Percentiles rank a stretch among this genome's conserved stretches.
These are phyloP conservation scores for Thinocorus orbignyianus DNA, from an alignment of 2,113 vertebrate genomes.

Conservation along the genomic window DNA sequence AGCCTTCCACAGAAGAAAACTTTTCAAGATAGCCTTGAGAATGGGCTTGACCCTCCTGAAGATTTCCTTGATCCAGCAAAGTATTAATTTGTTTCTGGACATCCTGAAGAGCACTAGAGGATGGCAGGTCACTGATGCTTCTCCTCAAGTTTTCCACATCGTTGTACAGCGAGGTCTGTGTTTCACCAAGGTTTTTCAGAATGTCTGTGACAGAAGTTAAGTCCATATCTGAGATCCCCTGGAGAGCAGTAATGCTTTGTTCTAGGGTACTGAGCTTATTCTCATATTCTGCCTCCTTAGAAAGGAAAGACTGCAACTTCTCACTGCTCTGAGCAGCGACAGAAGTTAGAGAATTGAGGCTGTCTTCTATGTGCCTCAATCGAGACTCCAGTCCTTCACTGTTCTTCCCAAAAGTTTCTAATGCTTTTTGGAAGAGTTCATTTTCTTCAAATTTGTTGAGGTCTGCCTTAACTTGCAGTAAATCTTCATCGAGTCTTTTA, in stretches of 20 bases:
- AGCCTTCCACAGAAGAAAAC: conserved; percentile 65
- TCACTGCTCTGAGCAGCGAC: conserved; percentile 59
- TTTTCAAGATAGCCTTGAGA: conserved; percentile 68
- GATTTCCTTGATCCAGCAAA: conserved; percentile 63
- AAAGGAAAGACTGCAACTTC: conserved; percentile 74
- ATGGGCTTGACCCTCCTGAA: conserved; percentile 41
- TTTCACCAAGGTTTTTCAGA: conserved; percentile 67
- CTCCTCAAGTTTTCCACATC: conserved; percentile 73
- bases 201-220: conserved; percentile 16
- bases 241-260: conserved; percentile 31
- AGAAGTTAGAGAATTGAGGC: conserved; percentile 42
- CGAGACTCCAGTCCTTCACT: conserved; percentile 76
- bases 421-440: conserved; percentile 21
- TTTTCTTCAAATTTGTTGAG: conserved; percentile 63
- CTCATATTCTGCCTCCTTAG: conserved; percentile 72
- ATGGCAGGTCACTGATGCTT: conserved; percentile 75
- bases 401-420: conserved; percentile 65
- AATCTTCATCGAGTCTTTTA: conserved; percentile 67
- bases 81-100: conserved; percentile 68
- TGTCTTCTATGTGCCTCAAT: conserved; percentile 78
- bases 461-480: conserved; percentile 59
- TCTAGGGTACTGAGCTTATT: conserved; percentile 71
- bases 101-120: conserved; percentile 51
- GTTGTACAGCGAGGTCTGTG: conserved; percentile 63
- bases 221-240: conserved; percentile 30